phyloP scores from a whole-genome alignment of 2,797 vertebrate genomes.

The Champsocephalus esox region DNA sequence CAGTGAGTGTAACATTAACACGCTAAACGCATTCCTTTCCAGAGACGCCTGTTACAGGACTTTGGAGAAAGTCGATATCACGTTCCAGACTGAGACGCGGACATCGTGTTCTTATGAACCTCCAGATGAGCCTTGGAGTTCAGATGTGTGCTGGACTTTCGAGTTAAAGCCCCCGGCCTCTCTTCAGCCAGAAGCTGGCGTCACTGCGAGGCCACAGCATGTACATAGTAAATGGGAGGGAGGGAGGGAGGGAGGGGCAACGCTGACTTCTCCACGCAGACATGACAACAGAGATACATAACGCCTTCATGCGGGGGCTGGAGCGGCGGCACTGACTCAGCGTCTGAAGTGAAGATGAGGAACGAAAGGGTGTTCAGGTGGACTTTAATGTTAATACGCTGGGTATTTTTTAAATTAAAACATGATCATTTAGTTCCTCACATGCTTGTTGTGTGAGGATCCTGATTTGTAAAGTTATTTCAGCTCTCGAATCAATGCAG shows the following conservation, averaged over 20 bases:
- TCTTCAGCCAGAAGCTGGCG: slow-evolving; percentile 50
- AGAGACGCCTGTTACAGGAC: slow-evolving; percentile 41
- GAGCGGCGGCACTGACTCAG: slow-evolving; percentile 34
- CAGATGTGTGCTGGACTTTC: slow-evolving; percentile 32
- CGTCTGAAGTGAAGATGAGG: slow-evolving; percentile 60
- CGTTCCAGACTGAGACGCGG: slow-evolving; percentile 29
- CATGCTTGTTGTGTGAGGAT: too few species aligned
- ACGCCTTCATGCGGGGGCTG: slow-evolving; percentile 40
- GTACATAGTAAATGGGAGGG: slow-evolving; percentile 64
- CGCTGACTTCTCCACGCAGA: slow-evolving; percentile 43
- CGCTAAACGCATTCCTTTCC: slow-evolving; percentile 21
- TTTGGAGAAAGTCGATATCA: slow-evolving; percentile 41
- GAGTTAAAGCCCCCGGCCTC: slow-evolving; percentile 42
- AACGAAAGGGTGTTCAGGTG: background rate
- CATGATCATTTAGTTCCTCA: too few species aligned
- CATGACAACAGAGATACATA: slow-evolving; percentile 50
- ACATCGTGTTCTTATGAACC: slow-evolving; percentile 38
- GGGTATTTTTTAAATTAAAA: too few species aligned
- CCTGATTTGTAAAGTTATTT: too few species aligned
- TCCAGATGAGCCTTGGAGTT: slow-evolving; percentile 17
- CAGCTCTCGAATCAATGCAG: too few species aligned
- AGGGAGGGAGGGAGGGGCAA: background rate
- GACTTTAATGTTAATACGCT: too few species aligned
- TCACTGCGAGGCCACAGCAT: slow-evolving; percentile 53
- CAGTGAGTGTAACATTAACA: slow-evolving; percentile 21